Percentiles rank a stretch among this genome's conserved stretches.
Evolutionary conservation across 2,113 vertebrate genomes (phyloP).

Genomic region (Rhinopithecus roxellana): DNA sequence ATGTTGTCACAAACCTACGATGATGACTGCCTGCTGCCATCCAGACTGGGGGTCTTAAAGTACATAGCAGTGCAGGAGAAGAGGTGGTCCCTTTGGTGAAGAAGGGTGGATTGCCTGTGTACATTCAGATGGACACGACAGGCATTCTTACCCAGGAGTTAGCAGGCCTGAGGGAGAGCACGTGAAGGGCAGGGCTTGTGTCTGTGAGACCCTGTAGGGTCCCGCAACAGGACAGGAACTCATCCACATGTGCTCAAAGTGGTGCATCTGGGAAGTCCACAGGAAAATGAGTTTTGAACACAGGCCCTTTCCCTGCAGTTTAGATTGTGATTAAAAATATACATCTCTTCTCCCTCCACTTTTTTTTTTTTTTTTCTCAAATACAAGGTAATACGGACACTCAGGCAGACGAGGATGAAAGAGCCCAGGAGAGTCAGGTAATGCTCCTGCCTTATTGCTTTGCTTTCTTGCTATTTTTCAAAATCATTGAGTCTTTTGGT

Average conservation of each 20-base stretch:
- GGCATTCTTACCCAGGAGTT: not conserved
- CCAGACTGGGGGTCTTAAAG: not conserved
- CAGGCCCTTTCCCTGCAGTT: not conserved
- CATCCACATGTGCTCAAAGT: fast-evolving
- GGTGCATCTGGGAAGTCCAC: no score
- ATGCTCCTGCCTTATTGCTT: not conserved
- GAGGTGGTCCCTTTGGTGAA: not conserved
- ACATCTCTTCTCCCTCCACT: not conserved
- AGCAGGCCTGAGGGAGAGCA: not conserved
- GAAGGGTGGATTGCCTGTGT: fast-evolving
- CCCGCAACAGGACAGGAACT: fast-evolving
- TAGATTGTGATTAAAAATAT: not conserved
- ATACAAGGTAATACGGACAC: slow-evolving; percentile 87
- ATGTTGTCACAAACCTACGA: fast-evolving
- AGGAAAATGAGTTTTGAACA: not conserved
- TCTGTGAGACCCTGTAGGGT: no score
- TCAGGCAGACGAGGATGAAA: slow-evolving; percentile 88
- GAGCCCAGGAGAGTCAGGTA: slow-evolving; percentile 93
- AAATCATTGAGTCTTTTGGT: not conserved
- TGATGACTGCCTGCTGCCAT: fast-evolving
- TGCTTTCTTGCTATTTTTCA: not conserved
- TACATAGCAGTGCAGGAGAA: fast-evolving
- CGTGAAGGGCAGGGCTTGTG: not conserved
- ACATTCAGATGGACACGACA: fast-evolving
- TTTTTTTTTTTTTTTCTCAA: not conserved